Evolutionary conservation across 2,113 vertebrate genomes (phyloP), one percentile per base, ranked within the genome.

Genomic region (Dissostichus mawsoni): DNA sequence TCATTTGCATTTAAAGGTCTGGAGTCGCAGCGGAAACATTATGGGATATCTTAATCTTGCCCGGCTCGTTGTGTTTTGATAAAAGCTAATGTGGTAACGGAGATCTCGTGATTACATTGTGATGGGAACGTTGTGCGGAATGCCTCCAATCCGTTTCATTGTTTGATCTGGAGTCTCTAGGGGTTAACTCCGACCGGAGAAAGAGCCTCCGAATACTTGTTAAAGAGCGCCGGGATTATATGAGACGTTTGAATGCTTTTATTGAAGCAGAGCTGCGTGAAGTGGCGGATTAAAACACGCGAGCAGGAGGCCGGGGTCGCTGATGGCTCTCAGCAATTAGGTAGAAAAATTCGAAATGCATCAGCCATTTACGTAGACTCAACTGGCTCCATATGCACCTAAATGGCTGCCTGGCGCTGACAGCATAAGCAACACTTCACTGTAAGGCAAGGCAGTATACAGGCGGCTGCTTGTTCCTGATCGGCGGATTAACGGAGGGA

Each of bases 361-460:
- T 95, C 95, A 95, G 95, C 95, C 95, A 95, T 96, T 95, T 95
- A 96, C 92, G 93, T 93, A 91, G 92, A 93, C 90, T 91, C 93
- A 92, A 90, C 92, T 92, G 91, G 92, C 90, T 94, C 93, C 93
- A 94, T 92, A 94, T 94, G 94, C 94, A 92, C 91, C 92, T 94
- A 95, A 96, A 96, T 96, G 95, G 95, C 95, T 92, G 92, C 95
- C 94, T 91, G 87, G 80, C 90, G 89, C 85, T 87, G 84, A 80
- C 80, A 83, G 89, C 87, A 80, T 1, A 57, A 75, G 17, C 76
- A 79, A 18, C 85, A 65, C 83, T 73, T 69, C 63, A 89, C 64
- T 72, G 82, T 65, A 59, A 76, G 84, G 57, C 77, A 44, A 70
- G 66, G 80, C 79, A 69, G 61, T n/a, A 71, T 76, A 3, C 64